These are phyloP conservation scores for Clivina fossor DNA, from an alignment of 2,888 invertebrate genomes.

Conservation along the genomic window DNA sequence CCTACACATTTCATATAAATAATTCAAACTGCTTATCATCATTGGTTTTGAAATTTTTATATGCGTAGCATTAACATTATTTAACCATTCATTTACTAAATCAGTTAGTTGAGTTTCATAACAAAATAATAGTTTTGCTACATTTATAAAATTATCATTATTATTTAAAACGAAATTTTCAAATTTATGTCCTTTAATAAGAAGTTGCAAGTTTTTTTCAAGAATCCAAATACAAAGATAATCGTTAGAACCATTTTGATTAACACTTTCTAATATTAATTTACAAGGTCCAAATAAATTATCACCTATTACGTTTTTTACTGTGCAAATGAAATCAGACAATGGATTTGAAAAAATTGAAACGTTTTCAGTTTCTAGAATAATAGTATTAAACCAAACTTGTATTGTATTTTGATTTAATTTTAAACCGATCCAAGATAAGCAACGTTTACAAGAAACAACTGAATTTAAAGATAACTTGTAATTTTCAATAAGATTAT, in stretches of 20 bases:
- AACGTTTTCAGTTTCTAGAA: slow-evolving; percentile 48
- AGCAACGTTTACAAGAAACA: slow-evolving; percentile 60
- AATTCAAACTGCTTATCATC: slow-evolving; percentile 58
- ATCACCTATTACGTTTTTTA: slow-evolving; percentile 57
- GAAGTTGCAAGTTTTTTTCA: slow-evolving; percentile 61
- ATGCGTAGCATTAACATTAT: slow-evolving; percentile 57
- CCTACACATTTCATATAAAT: slow-evolving; percentile 59
- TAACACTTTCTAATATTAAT: slow-evolving; percentile 57
- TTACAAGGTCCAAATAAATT: slow-evolving; percentile 59
- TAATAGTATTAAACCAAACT: slow-evolving; percentile 62
- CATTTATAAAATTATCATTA: slow-evolving; percentile 48
- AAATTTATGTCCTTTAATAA: slow-evolving; percentile 41
- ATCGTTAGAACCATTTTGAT: slow-evolving; percentile 54
- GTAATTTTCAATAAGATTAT: slow-evolving; percentile 53
- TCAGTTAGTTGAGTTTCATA: slow-evolving; percentile 54
- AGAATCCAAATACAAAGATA: slow-evolving; percentile 63
- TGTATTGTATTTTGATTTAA: slow-evolving; percentile 53
- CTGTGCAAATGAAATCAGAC: slow-evolving; percentile 58
- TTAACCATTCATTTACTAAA: slow-evolving; percentile 57
- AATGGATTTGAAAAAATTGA: slow-evolving; percentile 45
- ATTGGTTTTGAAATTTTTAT: slow-evolving; percentile 62
- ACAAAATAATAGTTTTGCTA: slow-evolving; percentile 62
- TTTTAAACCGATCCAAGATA: slow-evolving; percentile 61
- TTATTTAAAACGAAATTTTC: slow-evolving; percentile 42
- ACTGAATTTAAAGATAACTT: slow-evolving; percentile 55